Evolutionary conservation across 1,140 invertebrate genomes (phyloP), one percentile per base, ranked within the genome.

Genomic region (Danaus plexippus): DNA sequence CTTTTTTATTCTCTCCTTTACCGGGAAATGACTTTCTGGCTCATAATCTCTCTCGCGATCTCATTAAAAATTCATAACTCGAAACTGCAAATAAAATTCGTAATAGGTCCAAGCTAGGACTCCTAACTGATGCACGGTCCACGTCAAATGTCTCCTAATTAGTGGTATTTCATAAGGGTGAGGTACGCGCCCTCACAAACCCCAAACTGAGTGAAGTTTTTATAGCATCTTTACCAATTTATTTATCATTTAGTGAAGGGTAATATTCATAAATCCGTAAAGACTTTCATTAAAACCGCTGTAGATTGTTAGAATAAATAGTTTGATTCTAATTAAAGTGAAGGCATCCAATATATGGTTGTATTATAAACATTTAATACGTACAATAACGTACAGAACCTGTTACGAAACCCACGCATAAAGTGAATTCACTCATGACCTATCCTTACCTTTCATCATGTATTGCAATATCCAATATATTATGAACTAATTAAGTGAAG

Each of bases 1-100:
- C 68, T 73, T 81, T 84, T 81, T 81, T 80, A 74, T 75, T 67
- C 63, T 75, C 76, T 84, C 73, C 74, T 84, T 81, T 73, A 84
- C 80, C 74, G 85, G 85, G 87, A 87, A 87, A 87, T 88, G 85
- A 88, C 87, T 87, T 87, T 88, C 87, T 84, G 85, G 79, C 84
- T 87, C 85, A 83, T 87, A 87, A 88, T 88, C 75, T 88, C 85
- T 85, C 84, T 77, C 68, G 85, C 80, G 75, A 88, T 87, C 87
- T 88, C 87, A 87, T 88, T 87, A 88, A 88, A 88, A 87, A 86
- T 88, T 88, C 82, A 88, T 87, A 88, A 87, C 83, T 88, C 77
- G 85, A 88, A 85, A 86, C 78, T 84, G 81, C 77, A 76, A 83
- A 85, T 84, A 86, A 80, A 81, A 80, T 77, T 76, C 71, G 60